Base-by-base conservation (phyloP, 2,113 vertebrate species). In the Engystomops pustulosus region DNA sequence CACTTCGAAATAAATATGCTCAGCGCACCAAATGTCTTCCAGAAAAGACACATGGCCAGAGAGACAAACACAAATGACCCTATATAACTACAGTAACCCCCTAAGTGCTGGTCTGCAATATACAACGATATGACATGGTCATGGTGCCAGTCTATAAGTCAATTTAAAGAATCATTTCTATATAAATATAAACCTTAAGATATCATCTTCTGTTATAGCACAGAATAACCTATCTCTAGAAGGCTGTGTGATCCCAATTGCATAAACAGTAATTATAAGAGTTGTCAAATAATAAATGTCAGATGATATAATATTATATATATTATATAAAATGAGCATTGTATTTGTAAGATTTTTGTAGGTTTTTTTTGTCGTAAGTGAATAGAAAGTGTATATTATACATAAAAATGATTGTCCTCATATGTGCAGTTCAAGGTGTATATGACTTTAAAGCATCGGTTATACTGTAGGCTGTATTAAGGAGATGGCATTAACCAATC, bases 1-100 rank as follows among this genome's bases (percentile, higher is more conserved):
- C 72, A 34, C 74, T 77, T 78, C 53, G 32, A 78, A 78, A 78
- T 78, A 78, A 78, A 78, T 78, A 41, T 60, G 75, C 75, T 78
- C 75, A 78, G 12, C 34, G 47, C 27, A 78, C 75, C 58, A 78
- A 78, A 78, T 78, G 75, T 53, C 74, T n/a, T 78, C 75, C 34
- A 78, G 51, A 51, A 78, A 32, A 78, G 30, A 53, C 74, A 78
- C 75, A 78, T 58, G 51, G 20, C 53, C 30, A 25, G 53, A 51
- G 30, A 49, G 12, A 32, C 45, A 75, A 25, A 77, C 75, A 78
- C 36, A 58, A 27, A 77, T 58, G 51, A 41, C 75, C 53, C 53
- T 78, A 25, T 58, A 41, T 41, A 4, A 4, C 38, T 41, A 41
- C 38, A 41, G 38, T 41, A 41, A 5, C 38, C 38, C 4, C 38